Percentiles rank a stretch among this genome's conserved stretches.
Evolutionary conservation across 2,797 vertebrate genomes (phyloP).

Genomic region (Podarcis siculus): DNA sequence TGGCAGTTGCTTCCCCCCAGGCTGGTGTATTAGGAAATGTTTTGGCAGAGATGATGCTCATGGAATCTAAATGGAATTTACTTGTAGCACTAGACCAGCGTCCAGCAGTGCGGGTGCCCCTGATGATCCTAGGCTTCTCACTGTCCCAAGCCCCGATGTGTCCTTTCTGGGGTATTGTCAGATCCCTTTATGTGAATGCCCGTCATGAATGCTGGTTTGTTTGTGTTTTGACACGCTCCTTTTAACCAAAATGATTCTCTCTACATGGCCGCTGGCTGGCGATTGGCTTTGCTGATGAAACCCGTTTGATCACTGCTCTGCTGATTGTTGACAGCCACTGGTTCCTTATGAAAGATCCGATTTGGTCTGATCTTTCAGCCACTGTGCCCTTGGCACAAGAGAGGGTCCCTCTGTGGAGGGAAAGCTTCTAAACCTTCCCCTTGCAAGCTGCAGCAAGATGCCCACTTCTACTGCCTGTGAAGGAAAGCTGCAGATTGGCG

Average conservation of each 20-base stretch:
- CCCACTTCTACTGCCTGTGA: neutral
- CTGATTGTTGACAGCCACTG: conserved; percentile 6
- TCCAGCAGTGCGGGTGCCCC: neutral
- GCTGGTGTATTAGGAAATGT: conserved; percentile 35
- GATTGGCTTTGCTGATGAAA: neutral
- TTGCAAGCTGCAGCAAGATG: conserved; percentile 22
- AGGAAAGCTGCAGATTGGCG: neutral
- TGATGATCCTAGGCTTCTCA: neutral
- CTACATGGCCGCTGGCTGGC: fast-evolving
- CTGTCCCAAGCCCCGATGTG: neutral
- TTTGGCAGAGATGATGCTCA: conserved; percentile 28
- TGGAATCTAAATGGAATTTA: conserved; percentile 25
- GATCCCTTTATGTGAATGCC: neutral
- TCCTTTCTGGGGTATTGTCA: neutral
- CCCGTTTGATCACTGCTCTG: neutral
- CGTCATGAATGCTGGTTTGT: neutral
- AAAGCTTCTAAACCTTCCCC: neutral
- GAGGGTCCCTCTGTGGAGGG: neutral
- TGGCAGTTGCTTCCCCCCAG: neutral
- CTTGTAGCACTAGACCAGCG: neutral
- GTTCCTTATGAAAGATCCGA: neutral
- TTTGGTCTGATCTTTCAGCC: neutral
- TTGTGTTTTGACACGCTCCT: neutral
- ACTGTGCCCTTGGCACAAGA: fast-evolving
- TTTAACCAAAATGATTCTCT: neutral